Evolutionary conservation across 1,140 invertebrate species (phyloP), one percentile per base, ranked within the genome.

Genomic region (Onthophagus taurus): DNA sequence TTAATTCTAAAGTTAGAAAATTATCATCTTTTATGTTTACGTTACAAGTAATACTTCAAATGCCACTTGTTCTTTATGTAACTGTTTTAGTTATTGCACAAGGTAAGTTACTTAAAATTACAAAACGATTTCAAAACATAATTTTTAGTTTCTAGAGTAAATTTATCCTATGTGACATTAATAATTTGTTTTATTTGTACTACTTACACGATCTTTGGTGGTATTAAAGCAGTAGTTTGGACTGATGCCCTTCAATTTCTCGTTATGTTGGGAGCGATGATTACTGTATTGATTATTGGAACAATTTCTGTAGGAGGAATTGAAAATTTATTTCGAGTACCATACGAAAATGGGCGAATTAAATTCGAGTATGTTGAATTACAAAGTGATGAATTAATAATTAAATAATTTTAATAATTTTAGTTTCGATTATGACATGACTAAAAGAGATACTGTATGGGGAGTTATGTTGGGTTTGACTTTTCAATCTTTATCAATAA

Each of bases 61-160:
- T 31, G 11, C 35, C 45, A 34, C 18, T 46, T 21, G 38, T 37
- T 2, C 79, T 90, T 33, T 91, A 85, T 63, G 83, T 88, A 1
- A 88, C 89, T 35, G 85, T 86, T 1, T 67, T 90, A 58, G 86
- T 87, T 6, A 77, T 91, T 51, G 83, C 85, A 64, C 81, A 86
- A 75, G 81, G 81, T 82, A 68, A 43, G 42, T 52, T n/a, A n/a
- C n/a, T n/a, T n/a, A n/a, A n/a, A n/a, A n/a, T n/a, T n/a, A n/a
- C n/a, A n/a, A n/a, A n/a, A n/a, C n/a, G n/a, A n/a, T n/a, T n/a
- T n/a, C n/a, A n/a, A n/a, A n/a, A n/a, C n/a, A n/a, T n/a, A n/a
- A n/a, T n/a, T n/a, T n/a, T n/a, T n/a, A n/a, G n/a, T n/a, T n/a
- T n/a, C n/a, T n/a, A n/a, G n/a, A n/a, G n/a, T n/a, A n/a, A n/a